Evolutionary conservation across 2,797 vertebrate genomes (phyloP).

Genomic region (Pangasius mekongensis): DNA sequence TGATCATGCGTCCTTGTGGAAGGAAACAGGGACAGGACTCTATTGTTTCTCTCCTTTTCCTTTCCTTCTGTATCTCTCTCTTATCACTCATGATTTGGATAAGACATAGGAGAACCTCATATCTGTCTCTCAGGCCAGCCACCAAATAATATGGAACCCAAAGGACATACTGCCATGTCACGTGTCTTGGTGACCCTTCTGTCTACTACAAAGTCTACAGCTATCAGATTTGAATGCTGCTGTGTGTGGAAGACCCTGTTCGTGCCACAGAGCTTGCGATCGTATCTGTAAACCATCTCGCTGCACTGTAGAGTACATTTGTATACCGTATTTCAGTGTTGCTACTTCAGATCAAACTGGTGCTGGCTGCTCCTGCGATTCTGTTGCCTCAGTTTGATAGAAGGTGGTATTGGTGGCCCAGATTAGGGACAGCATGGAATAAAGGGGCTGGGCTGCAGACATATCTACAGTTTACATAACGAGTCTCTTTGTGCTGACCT

Average conservation of each 20-base stretch:
- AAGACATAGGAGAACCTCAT: conserved; percentile 23
- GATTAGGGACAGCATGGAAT: conserved; percentile 33
- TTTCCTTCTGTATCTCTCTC: conserved; percentile 6
- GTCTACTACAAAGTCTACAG: conserved; percentile 15
- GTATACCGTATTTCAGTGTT: conserved; percentile 53
- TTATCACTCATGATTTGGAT: conserved; percentile 16
- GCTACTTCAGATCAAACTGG: conserved; percentile 63
- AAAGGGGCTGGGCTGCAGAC: conserved; percentile 56
- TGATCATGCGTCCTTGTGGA: background rate
- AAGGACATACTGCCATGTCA: conserved; percentile 44
- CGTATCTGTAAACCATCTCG: conserved; percentile 32
- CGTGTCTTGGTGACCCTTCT: conserved; percentile 24
- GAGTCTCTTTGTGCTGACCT: conserved; percentile 59
- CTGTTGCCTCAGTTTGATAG: conserved; percentile 50
- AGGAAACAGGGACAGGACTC: background rate
- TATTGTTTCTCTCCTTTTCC: background rate
- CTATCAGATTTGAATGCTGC: conserved; percentile 29
- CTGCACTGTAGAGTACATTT: conserved; percentile 51
- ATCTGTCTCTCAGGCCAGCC: conserved; percentile 27
- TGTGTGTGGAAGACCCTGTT: conserved; percentile 47
- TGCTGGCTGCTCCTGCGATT: conserved; percentile 71
- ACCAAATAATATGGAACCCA: conserved; percentile 47
- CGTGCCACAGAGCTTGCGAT: conserved; percentile 20
- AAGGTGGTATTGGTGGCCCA: conserved; percentile 36
- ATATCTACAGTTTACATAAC: conserved; percentile 72